Conservation (phyloP, 1,140 invertebrate genomes). For the Drosophila melanogaster region DNA sequence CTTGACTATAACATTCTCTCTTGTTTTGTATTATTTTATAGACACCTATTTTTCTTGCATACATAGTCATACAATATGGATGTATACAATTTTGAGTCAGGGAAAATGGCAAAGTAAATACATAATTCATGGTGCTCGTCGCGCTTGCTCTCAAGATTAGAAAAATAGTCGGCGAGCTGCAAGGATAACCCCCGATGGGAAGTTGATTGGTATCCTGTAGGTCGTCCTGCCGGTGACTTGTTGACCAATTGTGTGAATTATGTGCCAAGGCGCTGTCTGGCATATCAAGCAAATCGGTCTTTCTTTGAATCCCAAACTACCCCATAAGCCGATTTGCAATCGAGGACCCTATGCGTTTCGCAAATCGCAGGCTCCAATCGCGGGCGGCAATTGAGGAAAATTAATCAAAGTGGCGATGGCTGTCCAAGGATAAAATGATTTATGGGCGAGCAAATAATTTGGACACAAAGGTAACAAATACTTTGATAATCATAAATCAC, state of each 20-base stretch:
- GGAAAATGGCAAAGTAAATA: constrained; percentile 33
- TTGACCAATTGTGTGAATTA: constrained; percentile 72
- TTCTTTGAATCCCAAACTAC: too few relatives aligned
- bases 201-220: constrained; percentile 3
- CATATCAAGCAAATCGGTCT: constrained; percentile 53
- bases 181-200: not conserved
- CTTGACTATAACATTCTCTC: too few relatives aligned
- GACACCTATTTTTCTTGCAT: too few relatives aligned
- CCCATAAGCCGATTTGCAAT: not conserved
- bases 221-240: constrained; percentile 25
- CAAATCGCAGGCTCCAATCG: constrained; percentile 54
- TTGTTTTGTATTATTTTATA: too few relatives aligned
- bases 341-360: constrained; percentile 4
- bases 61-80: too few relatives aligned
- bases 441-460: constrained; percentile 79
- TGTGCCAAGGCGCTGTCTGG: constrained; percentile 55
- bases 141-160: constrained; percentile 14
- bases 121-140: constrained; percentile 30
- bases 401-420: constrained; percentile 71
- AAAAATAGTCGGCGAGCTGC: constrained; percentile 2
- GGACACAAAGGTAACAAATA: constrained; percentile 82
- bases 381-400: constrained; percentile 72
- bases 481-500: constrained; percentile 83
- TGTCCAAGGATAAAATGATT: constrained; percentile 61
- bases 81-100: too few relatives aligned